phyloP scores from a whole-genome alignment of 2,113 vertebrate genomes.

The Amphilophus citrinellus region DNA sequence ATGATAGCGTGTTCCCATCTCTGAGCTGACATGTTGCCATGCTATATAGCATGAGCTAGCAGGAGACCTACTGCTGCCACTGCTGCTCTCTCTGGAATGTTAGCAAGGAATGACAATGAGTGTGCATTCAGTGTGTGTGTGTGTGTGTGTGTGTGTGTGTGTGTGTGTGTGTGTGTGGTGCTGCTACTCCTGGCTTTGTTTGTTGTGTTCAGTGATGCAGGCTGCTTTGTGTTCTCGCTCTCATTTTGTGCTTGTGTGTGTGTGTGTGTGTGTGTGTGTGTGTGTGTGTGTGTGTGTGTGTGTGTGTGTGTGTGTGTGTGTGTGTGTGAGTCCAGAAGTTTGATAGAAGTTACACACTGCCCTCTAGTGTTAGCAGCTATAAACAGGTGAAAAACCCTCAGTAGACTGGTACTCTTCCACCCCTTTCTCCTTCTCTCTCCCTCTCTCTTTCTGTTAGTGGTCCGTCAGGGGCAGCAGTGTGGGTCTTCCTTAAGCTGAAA shows the following conservation, averaged over 20 bases:
- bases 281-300: slow-evolving; percentile 28
- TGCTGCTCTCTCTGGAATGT: slow-evolving; percentile 70
- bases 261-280: slow-evolving; percentile 20
- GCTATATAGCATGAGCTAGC: slow-evolving; percentile 71
- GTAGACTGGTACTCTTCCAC: slow-evolving; percentile 45
- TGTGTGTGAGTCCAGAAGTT: slow-evolving; percentile 60
- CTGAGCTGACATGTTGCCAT: slow-evolving; percentile 61
- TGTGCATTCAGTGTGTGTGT: slow-evolving; percentile 55
- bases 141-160: slow-evolving; percentile 50
- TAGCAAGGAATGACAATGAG: slow-evolving; percentile 78
- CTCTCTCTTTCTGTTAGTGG: slow-evolving; percentile 53
- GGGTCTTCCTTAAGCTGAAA: slow-evolving; percentile 76
- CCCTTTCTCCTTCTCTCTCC: neutral
- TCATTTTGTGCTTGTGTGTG: neutral
- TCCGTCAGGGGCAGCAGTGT: slow-evolving; percentile 69
- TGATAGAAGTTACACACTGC: slow-evolving; percentile 78
- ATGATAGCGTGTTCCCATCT: slow-evolving; percentile 52
- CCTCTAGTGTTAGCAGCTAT: slow-evolving; percentile 73
- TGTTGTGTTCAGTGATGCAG: slow-evolving; percentile 80
- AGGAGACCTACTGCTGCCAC: slow-evolving; percentile 66
- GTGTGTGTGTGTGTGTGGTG: slow-evolving; percentile 49
- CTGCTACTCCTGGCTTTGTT: slow-evolving; percentile 79
- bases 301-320: slow-evolving; percentile 25
- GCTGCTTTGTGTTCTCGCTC: slow-evolving; percentile 73
- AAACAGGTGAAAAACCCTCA: slow-evolving; percentile 22